These are phyloP conservation scores for Berghia stephanieae DNA, from an alignment of 1,140 invertebrate genomes.

Conservation along the genomic window DNA sequence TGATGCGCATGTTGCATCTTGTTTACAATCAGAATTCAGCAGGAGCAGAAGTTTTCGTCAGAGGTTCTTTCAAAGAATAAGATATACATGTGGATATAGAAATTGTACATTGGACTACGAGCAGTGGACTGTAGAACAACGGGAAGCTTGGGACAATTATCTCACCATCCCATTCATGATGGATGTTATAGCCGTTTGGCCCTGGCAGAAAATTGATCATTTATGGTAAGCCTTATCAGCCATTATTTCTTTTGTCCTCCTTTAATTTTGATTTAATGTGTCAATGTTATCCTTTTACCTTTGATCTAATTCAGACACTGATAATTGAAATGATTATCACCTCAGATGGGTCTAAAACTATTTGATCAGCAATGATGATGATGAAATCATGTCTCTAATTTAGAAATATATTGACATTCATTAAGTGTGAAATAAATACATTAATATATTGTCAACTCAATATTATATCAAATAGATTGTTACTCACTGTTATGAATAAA, in stretches of 20 bases:
- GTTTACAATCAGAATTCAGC: conserved; percentile 34
- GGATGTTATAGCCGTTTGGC: conserved; percentile 45
- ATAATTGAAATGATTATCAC: not conserved
- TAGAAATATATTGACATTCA: not conserved
- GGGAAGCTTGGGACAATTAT: conserved; percentile 31
- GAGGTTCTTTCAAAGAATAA: conserved; percentile 36
- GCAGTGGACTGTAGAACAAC: conserved; percentile 17
- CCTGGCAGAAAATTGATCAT: conserved; percentile 50
- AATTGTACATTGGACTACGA: conserved; percentile 21
- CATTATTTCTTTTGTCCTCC: not conserved
- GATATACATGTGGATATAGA: conserved; percentile 23
- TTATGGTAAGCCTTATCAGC: conserved; percentile 41
- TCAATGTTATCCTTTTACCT: not conserved
- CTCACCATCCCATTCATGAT: conserved; percentile 42
- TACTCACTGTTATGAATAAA: not conserved
- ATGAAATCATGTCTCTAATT: not conserved
- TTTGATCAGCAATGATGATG: not conserved
- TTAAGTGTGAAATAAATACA: not conserved
- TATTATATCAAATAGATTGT: not conserved
- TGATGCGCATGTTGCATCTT: conserved; percentile 46
- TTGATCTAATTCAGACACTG: not conserved
- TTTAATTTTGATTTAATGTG: conserved; percentile 14
- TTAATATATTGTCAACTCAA: not conserved
- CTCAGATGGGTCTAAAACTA: not conserved
- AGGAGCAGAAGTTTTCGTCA: conserved; percentile 36